These are phyloP conservation scores for Atrina japonica DNA, from an alignment of 2,888 invertebrate species.

Conservation along the genomic window DNA sequence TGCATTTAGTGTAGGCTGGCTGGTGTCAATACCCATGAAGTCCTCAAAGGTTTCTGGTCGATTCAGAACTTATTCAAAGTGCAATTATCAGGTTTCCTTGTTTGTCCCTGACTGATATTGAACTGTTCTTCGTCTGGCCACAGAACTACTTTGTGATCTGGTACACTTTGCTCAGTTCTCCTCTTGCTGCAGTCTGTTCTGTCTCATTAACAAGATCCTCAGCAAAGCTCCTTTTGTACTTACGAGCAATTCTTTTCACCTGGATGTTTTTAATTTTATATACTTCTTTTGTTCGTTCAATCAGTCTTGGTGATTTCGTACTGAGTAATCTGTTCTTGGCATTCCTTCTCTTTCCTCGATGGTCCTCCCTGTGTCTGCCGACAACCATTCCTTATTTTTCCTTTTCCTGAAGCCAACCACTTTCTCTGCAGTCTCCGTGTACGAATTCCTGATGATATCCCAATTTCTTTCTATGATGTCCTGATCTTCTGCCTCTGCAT, in stretches of 20 bases:
- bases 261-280: not conserved
- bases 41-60: not conserved
- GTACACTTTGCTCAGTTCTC: not conserved
- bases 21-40: not conserved
- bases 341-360: not conserved
- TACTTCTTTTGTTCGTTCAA: not conserved
- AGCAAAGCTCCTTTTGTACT: not conserved
- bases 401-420: not conserved
- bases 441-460: not conserved
- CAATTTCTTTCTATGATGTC: not conserved
- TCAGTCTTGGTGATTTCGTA: not conserved
- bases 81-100: not conserved
- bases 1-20: not conserved
- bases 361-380: not conserved
- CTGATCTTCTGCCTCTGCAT: not conserved
- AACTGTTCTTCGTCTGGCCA: not conserved
- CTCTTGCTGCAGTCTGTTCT: not conserved
- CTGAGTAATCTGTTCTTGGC: not conserved
- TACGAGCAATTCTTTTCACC: not conserved
- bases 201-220: not conserved
- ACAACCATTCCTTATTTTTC: not conserved
- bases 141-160: not conserved
- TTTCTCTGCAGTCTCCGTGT: not conserved
- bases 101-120: constrained; percentile 1
- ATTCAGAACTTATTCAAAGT: not conserved